phyloP scores from a whole-genome alignment of 2,113 vertebrate genomes.

The Acrocephalus kingi region DNA sequence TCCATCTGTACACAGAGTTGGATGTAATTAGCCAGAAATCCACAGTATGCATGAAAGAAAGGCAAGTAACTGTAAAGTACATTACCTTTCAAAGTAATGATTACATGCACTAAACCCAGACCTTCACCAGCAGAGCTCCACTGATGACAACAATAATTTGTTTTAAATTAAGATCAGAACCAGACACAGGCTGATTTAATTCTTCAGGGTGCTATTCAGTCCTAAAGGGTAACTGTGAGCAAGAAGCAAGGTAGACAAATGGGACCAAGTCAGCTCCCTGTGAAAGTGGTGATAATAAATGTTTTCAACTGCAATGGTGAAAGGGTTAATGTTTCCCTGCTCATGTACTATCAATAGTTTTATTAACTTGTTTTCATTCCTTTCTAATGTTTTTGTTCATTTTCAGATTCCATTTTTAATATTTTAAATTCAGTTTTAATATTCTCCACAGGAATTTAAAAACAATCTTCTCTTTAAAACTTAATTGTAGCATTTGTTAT shows the following conservation, averaged over 20 bases:
- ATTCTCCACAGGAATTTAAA: slow-evolving; percentile 38
- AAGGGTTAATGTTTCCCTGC: slow-evolving; percentile 5
- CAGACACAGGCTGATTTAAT: neutral
- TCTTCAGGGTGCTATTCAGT: neutral
- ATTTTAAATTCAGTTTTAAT: slow-evolving; percentile 53
- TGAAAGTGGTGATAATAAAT: neutral
- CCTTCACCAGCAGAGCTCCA: neutral
- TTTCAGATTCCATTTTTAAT: slow-evolving; percentile 38
- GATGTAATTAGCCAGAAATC: neutral
- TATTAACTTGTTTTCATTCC: slow-evolving; percentile 38
- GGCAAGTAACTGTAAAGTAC: neutral
- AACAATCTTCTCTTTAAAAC: slow-evolving; percentile 39
- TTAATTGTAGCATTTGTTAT: slow-evolving; percentile 12
- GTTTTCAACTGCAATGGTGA: neutral
- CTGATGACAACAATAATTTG: neutral
- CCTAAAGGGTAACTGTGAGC: neutral
- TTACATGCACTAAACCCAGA: neutral
- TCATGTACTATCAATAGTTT: neutral
- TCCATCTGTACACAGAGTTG: neutral
- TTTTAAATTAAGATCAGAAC: neutral
- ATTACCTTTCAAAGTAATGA: neutral
- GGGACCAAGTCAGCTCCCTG: neutral
- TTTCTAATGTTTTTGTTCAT: slow-evolving; percentile 24
- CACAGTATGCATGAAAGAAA: neutral
- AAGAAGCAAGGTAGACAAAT: neutral